Evolutionary conservation across 2,797 vertebrate genomes (phyloP).

Genomic region (Alfaro cultratus): DNA sequence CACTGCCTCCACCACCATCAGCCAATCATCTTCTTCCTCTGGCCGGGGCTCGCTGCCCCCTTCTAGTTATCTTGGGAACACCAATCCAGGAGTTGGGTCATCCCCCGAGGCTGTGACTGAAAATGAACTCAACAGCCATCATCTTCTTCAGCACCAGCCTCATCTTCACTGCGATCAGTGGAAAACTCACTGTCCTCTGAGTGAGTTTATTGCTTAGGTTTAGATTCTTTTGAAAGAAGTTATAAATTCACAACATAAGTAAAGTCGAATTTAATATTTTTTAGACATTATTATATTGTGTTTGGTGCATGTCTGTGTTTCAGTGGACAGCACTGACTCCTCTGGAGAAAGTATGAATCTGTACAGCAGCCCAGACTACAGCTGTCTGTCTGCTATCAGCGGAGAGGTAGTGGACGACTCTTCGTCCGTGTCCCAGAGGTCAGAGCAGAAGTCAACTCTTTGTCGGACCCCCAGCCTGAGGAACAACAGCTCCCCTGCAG

Average conservation of each 20-base stretch:
- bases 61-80: conserved; percentile 62
- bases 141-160: conserved; percentile 59
- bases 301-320: conserved; percentile 21
- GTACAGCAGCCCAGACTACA: conserved; percentile 75
- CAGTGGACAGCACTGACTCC: conserved; percentile 78
- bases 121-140: conserved; percentile 66
- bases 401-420: conserved; percentile 64
- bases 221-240: neutral
- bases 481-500: conserved; percentile 51
- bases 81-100: conserved; percentile 37
- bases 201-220: conserved; percentile 54
- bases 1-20: conserved; percentile 77
- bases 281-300: neutral
- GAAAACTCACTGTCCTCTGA: conserved; percentile 46
- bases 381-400: conserved; percentile 74
- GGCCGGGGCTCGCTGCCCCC: conserved; percentile 80
- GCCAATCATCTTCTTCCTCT: conserved; percentile 85
- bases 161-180: conserved; percentile 63
- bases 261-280: neutral
- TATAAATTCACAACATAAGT: neutral
- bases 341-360: conserved; percentile 73
- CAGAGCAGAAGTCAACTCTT: conserved; percentile 32
- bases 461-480: conserved; percentile 49
- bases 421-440: conserved; percentile 51
- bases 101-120: conserved; percentile 60